phyloP scores from a whole-genome alignment of 2,113 vertebrate genomes.

The Amphilophus citrinellus region DNA sequence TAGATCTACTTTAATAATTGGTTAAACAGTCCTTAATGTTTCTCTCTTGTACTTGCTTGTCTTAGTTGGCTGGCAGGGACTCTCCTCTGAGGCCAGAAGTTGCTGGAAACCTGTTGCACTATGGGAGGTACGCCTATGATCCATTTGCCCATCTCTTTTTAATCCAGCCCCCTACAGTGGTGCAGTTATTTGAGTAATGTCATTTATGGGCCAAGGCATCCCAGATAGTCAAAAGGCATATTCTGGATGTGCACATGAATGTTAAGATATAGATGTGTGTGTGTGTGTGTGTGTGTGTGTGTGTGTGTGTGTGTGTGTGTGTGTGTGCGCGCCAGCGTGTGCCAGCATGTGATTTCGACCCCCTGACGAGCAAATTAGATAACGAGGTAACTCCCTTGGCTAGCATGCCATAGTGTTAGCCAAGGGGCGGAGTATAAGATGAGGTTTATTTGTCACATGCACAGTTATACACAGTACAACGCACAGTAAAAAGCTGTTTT shows the following conservation, averaged over 20 bases:
- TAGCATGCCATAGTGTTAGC: not conserved
- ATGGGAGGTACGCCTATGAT: conserved; percentile 88
- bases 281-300: not conserved
- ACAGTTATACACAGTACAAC: too few relatives aligned
- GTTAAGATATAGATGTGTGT: not conserved
- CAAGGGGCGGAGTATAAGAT: not conserved
- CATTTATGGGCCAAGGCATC: not conserved
- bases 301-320: too few relatives aligned
- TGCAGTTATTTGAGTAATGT: not conserved
- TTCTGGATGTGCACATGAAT: not conserved
- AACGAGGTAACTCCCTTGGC: conserved; percentile 29
- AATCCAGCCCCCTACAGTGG: not conserved
- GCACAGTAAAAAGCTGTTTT: too few relatives aligned
- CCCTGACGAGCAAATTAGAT: conserved; percentile 2
- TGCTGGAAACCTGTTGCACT: conserved; percentile 95
- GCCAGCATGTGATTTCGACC: not conserved
- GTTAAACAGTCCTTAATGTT: not conserved
- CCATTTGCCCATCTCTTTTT: not conserved
- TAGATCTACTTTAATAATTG: not conserved
- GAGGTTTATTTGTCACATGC: too few relatives aligned
- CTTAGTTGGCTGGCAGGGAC: conserved; percentile 93
- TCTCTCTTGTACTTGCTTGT: not conserved
- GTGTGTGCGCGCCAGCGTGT: too few relatives aligned
- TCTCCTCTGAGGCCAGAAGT: conserved; percentile 94
- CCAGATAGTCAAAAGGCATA: not conserved